phyloP scores from a whole-genome alignment of 2,888 invertebrate genomes.

The Muscina levida region DNA sequence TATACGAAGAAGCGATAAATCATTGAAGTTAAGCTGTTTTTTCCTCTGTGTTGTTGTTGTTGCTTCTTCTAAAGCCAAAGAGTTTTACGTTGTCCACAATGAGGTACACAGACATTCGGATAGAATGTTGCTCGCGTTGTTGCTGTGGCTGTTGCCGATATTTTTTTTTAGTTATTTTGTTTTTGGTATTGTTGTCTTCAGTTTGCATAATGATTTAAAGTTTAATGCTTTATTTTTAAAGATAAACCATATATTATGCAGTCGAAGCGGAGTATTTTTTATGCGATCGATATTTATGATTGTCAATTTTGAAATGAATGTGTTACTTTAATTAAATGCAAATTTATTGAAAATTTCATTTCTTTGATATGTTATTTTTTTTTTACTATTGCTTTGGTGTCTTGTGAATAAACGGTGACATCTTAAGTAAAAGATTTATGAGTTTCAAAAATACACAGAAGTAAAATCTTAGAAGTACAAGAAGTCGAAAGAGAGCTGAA shows the following conservation, averaged over 20 bases:
- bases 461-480: too few species aligned
- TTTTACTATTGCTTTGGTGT: too few species aligned
- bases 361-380: slow-evolving; percentile 1
- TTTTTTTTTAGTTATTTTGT: slow-evolving; percentile 42
- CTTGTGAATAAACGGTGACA: slow-evolving; percentile 13
- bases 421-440: slow-evolving; percentile 46
- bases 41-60: slow-evolving; percentile 63
- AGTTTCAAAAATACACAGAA: slow-evolving; percentile 44
- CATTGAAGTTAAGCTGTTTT: slow-evolving; percentile 78
- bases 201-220: slow-evolving; percentile 65
- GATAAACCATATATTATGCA: slow-evolving; percentile 62
- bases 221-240: slow-evolving; percentile 61
- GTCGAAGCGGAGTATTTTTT: slow-evolving; percentile 8
- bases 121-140: not conserved
- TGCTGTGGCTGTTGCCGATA: slow-evolving; percentile 21
- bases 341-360: slow-evolving; percentile 46
- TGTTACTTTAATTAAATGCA: slow-evolving; percentile 59
- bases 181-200: slow-evolving; percentile 63
- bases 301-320: slow-evolving; percentile 22
- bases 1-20: slow-evolving; percentile 77
- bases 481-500: too few species aligned
- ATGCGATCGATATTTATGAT: slow-evolving; percentile 34
- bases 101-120: not conserved
- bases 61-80: slow-evolving; percentile 15
- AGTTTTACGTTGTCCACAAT: slow-evolving; percentile 44